These are phyloP conservation scores for Alviniconcha marisindica DNA, from an alignment of 1,140 invertebrate genomes.

Conservation along the genomic window DNA sequence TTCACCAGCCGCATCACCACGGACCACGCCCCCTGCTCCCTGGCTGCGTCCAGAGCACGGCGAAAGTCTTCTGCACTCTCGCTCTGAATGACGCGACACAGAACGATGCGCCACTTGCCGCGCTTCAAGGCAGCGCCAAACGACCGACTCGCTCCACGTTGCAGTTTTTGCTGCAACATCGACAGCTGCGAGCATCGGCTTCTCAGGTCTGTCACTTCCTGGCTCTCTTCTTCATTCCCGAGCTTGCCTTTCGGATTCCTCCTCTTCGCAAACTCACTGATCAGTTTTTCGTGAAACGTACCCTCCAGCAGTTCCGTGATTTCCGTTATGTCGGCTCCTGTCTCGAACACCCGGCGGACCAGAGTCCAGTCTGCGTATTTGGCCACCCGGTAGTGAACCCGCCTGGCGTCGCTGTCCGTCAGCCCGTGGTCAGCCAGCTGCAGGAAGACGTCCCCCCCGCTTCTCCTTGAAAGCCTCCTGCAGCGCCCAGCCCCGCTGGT, in stretches of 20 bases:
- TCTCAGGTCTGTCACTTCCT: background rate
- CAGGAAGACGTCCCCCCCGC: background rate
- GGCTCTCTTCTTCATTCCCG: no score
- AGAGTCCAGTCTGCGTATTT: background rate
- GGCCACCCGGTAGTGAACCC: background rate
- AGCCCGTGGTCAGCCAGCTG: slow-evolving; percentile 7
- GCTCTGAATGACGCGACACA: background rate
- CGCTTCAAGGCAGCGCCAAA: no score
- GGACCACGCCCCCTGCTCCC: background rate
- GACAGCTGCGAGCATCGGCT: background rate
- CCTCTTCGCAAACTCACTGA: background rate
- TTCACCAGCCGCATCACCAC: slow-evolving; percentile 8
- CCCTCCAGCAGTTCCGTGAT: background rate
- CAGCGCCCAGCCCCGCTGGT: background rate
- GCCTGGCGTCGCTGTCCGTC: background rate
- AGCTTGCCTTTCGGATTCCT: background rate
- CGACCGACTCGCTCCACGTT: background rate
- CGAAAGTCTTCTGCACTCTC: no score
- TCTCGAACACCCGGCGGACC: background rate
- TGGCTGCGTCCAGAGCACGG: background rate
- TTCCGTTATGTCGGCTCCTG: background rate
- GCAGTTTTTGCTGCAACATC: no score
- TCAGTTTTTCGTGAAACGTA: no score
- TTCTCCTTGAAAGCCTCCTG: background rate
- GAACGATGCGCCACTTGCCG: background rate